phyloP scores from a whole-genome alignment of 2,797 vertebrate species.

The Anomalospiza imberbis region DNA sequence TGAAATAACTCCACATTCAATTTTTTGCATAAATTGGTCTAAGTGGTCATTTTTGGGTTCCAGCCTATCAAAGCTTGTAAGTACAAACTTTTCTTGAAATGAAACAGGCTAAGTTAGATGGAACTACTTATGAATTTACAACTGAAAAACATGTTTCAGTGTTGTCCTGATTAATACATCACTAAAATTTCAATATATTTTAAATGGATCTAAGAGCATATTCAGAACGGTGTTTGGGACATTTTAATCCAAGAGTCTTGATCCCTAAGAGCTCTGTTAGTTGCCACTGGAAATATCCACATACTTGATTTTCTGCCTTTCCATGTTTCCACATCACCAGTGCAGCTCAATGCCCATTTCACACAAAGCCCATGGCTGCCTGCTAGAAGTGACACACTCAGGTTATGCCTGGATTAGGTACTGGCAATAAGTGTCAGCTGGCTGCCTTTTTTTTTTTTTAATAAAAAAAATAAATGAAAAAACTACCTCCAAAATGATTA shows the following conservation, averaged over 20 bases:
- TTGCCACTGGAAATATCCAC: not conserved
- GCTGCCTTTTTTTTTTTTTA: not conserved
- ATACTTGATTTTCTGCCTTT: not conserved
- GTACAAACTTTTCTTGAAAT: not conserved
- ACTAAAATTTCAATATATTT: not conserved
- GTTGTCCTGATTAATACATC: not conserved
- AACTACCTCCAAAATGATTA: not conserved
- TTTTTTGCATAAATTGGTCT: not conserved
- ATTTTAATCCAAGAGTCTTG: not conserved
- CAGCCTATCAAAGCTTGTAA: not conserved
- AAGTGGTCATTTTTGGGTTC: not conserved
- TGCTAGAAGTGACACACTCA: not conserved
- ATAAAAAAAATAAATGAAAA: not conserved
- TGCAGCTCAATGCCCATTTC: not conserved
- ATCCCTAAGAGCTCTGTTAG: not conserved
- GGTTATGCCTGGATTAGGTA: not conserved
- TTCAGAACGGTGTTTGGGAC: not conserved
- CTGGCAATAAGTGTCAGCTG: not conserved
- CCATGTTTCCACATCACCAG: not conserved
- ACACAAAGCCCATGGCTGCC: not conserved
- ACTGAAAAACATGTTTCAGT: not conserved
- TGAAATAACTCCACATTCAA: not conserved
- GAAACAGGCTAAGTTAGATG: not conserved
- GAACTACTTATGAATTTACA: not conserved
- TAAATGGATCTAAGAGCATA: not conserved